Conservation (phyloP, 1,140 invertebrate species). For the Drosophila mauritiana region DNA sequence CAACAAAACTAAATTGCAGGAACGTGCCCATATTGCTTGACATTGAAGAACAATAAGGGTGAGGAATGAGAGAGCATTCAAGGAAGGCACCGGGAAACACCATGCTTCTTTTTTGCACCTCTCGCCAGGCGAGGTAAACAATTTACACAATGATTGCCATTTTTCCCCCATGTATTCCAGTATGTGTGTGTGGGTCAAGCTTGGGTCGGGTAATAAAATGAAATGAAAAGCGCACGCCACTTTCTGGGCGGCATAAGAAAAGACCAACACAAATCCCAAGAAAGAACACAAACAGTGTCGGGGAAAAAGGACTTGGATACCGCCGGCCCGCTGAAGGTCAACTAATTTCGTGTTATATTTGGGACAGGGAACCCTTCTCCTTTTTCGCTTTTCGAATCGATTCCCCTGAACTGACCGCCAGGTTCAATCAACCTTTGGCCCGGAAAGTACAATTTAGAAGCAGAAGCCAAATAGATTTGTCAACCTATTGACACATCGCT, state of each 20-base stretch:
- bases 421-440: slow-evolving; percentile 75
- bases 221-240: slow-evolving; percentile 74
- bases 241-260: slow-evolving; percentile 45
- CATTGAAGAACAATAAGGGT: slow-evolving; percentile 49
- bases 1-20: slow-evolving; percentile 71
- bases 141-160: slow-evolving; percentile 69
- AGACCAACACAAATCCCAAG: slow-evolving; percentile 53
- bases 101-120: slow-evolving; percentile 58
- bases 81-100: slow-evolving; percentile 50
- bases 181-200: slow-evolving; percentile 42
- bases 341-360: slow-evolving; percentile 72
- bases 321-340: slow-evolving; percentile 60
- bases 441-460: slow-evolving; percentile 26
- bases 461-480: slow-evolving; percentile 58
- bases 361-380: slow-evolving; percentile 14
- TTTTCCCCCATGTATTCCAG: slow-evolving; percentile 16
- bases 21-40: slow-evolving; percentile 77
- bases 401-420: slow-evolving; percentile 50
- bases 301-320: slow-evolving; percentile 5
- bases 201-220: slow-evolving; percentile 65
- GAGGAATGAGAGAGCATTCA: slow-evolving; percentile 36
- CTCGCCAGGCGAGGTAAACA: slow-evolving; percentile 58
- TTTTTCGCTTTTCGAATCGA: slow-evolving; percentile 44
- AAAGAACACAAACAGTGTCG: slow-evolving; percentile 34
- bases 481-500: slow-evolving; percentile 52